Evolutionary conservation across 2,113 vertebrate species (phyloP).

Genomic region (Heterotis niloticus): DNA sequence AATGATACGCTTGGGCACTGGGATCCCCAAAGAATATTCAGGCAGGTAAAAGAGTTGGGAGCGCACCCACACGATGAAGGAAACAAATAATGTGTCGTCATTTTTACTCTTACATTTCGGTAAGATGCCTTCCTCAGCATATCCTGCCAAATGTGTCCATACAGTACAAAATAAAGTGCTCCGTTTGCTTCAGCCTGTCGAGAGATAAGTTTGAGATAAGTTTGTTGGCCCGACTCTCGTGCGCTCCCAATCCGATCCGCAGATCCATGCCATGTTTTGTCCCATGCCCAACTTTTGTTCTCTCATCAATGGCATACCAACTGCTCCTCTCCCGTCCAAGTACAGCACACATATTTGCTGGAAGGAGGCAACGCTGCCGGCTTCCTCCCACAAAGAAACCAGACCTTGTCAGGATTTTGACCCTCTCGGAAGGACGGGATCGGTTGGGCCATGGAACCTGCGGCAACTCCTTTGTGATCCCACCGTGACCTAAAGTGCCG

Average conservation of each 20-base stretch:
- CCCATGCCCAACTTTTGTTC: slow-evolving; percentile 26
- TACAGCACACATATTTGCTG: slow-evolving; percentile 26
- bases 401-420: slow-evolving; percentile 5
- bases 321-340: slow-evolving; percentile 14
- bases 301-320: slow-evolving; percentile 30
- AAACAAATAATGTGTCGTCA: too few species aligned
- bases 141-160: too few species aligned
- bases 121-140: too few species aligned
- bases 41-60: too few species aligned
- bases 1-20: too few species aligned
- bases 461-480: slow-evolving; percentile 1
- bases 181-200: too few species aligned
- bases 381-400: slow-evolving; percentile 13
- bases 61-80: too few species aligned
- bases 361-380: slow-evolving; percentile 19
- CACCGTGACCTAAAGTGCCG: neutral
- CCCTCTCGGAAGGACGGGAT: neutral
- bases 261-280: slow-evolving; percentile 23
- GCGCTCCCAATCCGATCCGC: neutral
- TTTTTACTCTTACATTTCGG: too few species aligned
- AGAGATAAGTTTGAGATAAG: neutral
- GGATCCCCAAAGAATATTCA: too few species aligned
- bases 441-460: neutral
- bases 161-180: too few species aligned
- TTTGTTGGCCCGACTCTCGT: neutral